phyloP scores from a whole-genome alignment of 2,797 vertebrate species.

The Thamnophis elegans region DNA sequence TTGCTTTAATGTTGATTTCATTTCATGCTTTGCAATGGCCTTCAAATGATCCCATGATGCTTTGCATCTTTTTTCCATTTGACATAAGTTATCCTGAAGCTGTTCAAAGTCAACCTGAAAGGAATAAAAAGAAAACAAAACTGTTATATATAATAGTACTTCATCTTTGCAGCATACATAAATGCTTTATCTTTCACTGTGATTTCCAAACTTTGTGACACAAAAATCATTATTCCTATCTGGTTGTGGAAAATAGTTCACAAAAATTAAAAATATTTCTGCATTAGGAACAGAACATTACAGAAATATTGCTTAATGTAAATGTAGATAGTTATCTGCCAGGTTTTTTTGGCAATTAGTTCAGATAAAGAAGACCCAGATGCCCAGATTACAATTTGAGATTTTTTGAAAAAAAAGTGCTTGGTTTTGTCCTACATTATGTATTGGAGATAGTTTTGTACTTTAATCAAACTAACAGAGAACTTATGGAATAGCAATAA shows the following conservation, averaged over 20 bases:
- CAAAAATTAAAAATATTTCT: not conserved
- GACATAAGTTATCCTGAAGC: conserved; percentile 92
- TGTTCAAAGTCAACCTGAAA: conserved; percentile 96
- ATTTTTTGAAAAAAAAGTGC: not conserved
- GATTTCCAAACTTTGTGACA: not conserved
- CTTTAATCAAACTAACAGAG: not conserved
- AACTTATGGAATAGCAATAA: not conserved
- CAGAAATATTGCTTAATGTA: not conserved
- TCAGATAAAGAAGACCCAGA: not conserved
- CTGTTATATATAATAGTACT: not conserved
- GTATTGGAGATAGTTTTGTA: not conserved
- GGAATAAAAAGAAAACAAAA: conserved; percentile 13
- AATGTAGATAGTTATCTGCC: not conserved
- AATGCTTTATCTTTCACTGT: not conserved
- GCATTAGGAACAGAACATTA: not conserved
- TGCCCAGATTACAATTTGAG: not conserved
- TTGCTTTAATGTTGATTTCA: conserved; percentile 90
- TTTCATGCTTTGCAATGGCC: conserved; percentile 95
- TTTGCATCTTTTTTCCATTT: conserved; percentile 95
- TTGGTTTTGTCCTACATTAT: not conserved
- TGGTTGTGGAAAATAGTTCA: not conserved
- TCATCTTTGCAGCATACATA: not conserved
- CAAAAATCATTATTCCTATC: not conserved
- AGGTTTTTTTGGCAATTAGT: not conserved
- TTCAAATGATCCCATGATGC: conserved; percentile 99